Conservation (phyloP, 2,888 invertebrate genomes). For the Ernsta delagoae region DNA sequence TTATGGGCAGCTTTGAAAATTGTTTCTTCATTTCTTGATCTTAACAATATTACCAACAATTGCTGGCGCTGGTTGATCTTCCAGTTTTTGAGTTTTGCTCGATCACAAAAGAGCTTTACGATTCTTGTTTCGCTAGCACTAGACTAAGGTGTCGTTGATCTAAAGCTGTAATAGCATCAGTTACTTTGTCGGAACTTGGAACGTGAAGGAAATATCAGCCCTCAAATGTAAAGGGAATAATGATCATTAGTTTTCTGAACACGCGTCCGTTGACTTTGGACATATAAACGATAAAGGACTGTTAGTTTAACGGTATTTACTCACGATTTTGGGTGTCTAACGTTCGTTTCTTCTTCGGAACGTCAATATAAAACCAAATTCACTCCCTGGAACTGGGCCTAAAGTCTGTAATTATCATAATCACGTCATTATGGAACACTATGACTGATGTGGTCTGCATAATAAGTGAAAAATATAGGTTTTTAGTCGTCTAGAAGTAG, state of each 20-base stretch:
- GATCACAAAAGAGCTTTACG: background rate
- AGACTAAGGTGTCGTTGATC: too few relatives aligned
- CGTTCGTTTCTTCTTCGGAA: background rate
- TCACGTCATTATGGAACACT: background rate
- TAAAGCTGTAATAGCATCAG: background rate
- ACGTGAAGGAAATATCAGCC: background rate
- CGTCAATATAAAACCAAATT: background rate
- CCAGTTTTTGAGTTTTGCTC: background rate
- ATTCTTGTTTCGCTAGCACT: background rate
- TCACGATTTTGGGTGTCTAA: background rate
- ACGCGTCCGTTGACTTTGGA: constrained; percentile 4
- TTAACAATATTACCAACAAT: background rate
- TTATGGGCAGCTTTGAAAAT: background rate
- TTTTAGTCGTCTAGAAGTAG: too few relatives aligned
- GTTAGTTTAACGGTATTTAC: background rate
- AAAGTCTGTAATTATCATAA: background rate
- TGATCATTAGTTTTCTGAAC: background rate
- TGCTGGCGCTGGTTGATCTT: background rate
- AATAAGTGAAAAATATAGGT: too few relatives aligned
- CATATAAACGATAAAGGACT: constrained; percentile 3
- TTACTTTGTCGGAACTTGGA: background rate
- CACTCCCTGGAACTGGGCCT: background rate
- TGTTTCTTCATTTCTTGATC: background rate
- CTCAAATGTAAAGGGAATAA: constrained; percentile 2
- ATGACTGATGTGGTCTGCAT: too few relatives aligned